Conservation (phyloP, 1,140 invertebrate species). For the Paramacrobiotus metropolitanus region DNA sequence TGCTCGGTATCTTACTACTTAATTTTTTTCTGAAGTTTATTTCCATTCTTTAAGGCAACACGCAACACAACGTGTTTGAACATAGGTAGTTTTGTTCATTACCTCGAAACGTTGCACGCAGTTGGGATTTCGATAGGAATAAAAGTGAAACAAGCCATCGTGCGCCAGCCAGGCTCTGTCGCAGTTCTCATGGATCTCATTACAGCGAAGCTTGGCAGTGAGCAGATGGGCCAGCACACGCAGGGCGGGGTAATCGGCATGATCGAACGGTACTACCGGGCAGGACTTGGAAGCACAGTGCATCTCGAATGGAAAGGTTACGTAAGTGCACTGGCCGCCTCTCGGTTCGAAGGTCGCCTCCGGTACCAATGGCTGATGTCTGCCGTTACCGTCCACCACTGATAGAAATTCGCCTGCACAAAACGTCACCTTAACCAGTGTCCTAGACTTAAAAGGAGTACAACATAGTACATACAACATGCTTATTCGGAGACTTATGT, state of each 20-base stretch:
- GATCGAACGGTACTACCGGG: conserved; percentile 27
- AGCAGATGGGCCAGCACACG: conserved; percentile 47
- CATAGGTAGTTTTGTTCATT: too few relatives aligned
- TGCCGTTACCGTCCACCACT: conserved; percentile 6
- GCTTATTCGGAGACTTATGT: too few relatives aligned
- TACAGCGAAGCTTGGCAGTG: conserved; percentile 52
- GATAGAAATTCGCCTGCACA: conserved; percentile 21
- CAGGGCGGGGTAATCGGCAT: conserved; percentile 49
- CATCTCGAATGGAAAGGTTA: background rate
- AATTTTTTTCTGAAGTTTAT: too few relatives aligned
- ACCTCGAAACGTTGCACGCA: conserved; percentile 45
- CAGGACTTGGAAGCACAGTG: background rate
- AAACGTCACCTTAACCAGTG: too few relatives aligned
- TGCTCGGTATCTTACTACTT: too few relatives aligned
- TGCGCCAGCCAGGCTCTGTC: conserved; percentile 39
- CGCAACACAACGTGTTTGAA: too few relatives aligned
- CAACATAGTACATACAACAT: too few relatives aligned
- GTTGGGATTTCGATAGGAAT: conserved; percentile 63
- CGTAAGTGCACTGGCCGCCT: background rate
- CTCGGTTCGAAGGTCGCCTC: conserved; percentile 7
- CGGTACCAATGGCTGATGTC: background rate
- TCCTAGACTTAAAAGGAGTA: too few relatives aligned
- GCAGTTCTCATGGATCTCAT: conserved; percentile 40
- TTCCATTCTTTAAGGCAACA: too few relatives aligned
- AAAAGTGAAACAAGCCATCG: conserved; percentile 50